These are phyloP conservation scores for Dysmachus trigonus DNA, from an alignment of 2,888 invertebrate genomes.

Conservation along the genomic window DNA sequence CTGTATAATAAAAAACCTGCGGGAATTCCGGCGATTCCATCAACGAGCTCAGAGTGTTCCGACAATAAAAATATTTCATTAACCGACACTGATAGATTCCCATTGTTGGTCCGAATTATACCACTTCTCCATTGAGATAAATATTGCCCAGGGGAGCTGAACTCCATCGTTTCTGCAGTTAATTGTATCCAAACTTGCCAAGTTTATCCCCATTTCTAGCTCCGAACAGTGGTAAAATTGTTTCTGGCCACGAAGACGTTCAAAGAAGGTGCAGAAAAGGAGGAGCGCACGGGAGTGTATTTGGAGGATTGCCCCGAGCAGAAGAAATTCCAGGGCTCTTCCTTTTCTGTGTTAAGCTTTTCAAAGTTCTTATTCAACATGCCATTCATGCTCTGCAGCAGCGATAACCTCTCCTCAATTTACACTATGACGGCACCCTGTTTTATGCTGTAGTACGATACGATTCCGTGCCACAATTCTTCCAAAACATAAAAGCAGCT, in stretches of 20 bases:
- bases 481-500: neutral
- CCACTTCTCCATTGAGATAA: neutral
- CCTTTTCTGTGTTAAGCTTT: neutral
- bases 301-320: neutral
- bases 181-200: neutral
- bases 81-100: neutral
- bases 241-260: neutral
- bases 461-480: neutral
- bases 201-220: neutral
- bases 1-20: neutral
- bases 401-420: neutral
- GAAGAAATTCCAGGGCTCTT: neutral
- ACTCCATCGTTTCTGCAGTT: neutral
- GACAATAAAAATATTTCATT: neutral
- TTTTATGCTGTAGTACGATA: neutral
- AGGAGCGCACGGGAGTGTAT: neutral
- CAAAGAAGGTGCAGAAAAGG: neutral
- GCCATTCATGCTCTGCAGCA: neutral
- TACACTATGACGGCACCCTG: neutral
- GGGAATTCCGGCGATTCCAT: neutral
- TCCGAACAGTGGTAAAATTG: neutral
- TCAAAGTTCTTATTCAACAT: neutral
- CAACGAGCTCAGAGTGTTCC: neutral
- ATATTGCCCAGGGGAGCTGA: neutral
- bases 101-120: neutral